Conservation (phyloP, 2,797 vertebrate genomes). For the Alosa sapidissima region DNA sequence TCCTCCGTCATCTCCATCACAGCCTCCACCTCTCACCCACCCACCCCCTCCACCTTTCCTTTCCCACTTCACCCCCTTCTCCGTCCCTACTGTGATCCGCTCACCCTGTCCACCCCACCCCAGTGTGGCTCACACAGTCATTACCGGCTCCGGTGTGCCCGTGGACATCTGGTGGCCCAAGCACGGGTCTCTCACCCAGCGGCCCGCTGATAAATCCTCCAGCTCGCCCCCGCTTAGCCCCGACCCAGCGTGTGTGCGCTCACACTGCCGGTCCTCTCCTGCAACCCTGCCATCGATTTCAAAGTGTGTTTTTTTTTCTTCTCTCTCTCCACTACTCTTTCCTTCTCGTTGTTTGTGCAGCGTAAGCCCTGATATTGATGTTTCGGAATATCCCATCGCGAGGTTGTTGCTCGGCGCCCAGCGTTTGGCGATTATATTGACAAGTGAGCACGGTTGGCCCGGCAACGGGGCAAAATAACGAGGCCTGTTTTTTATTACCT, state of each 20-base stretch:
- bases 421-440: slow-evolving; percentile 44
- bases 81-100: not conserved
- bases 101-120: not conserved
- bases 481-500: slow-evolving; percentile 1
- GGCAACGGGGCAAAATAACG: not conserved
- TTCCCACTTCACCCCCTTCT: not conserved
- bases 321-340: not conserved
- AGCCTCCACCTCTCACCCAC: not conserved
- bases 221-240: slow-evolving; percentile 1
- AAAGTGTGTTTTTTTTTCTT: slow-evolving; percentile 56
- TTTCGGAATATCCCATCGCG: slow-evolving; percentile 34
- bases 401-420: slow-evolving; percentile 39
- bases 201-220: slow-evolving; percentile 2
- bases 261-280: not conserved
- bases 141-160: not conserved
- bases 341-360: slow-evolving; percentile 36
- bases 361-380: slow-evolving; percentile 50
- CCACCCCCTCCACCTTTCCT: not conserved
- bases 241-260: not conserved
- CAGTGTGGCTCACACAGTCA: not conserved
- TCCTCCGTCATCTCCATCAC: not conserved
- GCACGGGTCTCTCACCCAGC: not conserved
- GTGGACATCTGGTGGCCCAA: slow-evolving; percentile 1
- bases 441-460: not conserved
- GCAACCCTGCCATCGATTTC: slow-evolving; percentile 58